Evolutionary conservation across 2,797 vertebrate genomes (phyloP), one percentile per base, ranked within the genome.

Genomic region (Protosalanx chinensis): DNA sequence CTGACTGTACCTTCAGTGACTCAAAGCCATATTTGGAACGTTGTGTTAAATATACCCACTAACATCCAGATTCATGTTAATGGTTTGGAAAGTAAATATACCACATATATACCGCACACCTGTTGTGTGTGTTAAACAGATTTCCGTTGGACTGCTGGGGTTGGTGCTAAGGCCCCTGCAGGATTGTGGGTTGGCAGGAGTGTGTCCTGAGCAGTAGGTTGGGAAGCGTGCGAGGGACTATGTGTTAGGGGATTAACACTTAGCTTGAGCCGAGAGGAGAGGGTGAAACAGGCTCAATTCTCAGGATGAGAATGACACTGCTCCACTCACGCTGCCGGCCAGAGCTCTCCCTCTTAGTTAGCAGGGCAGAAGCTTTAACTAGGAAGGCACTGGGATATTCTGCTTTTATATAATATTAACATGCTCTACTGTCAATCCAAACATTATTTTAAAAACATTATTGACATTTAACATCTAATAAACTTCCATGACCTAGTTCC

Each of bases 261-360:
- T 51, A 23, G 65, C 65, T 49, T 33, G 65, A 67, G 65, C 67
- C 58, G 57, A 62, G 68, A 67, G 57, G 27, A 58, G 61, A 68
- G 58, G n/a, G n/a, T 33, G 37, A 56, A 73, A 68, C 60, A 20
- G 37, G 56, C 69, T 16, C 71, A 68, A 56, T 57, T 51, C 7
- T 18, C 51, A 57, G 63, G 82, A 69, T 72, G 70, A 62, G 67
- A 78, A 71, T 81, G 51, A 73, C 59, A 68, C n/a, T 35, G 65
- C 20, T 72, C n/a, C 29, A 35, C 66, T 20, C 33, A 33, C 64
- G 23, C 30, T 18, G 49, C 49, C 71, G 67, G 35, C 57, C 68
- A 41, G 6, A 46, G 8, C 29, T 32, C 12, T 41, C 23, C 16
- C 37, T 41, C 37, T 41, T 10, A 10, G 37, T 41, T 41, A 41